Conservation (phyloP, 2,113 vertebrate species). For the Notothenia coriiceps region DNA sequence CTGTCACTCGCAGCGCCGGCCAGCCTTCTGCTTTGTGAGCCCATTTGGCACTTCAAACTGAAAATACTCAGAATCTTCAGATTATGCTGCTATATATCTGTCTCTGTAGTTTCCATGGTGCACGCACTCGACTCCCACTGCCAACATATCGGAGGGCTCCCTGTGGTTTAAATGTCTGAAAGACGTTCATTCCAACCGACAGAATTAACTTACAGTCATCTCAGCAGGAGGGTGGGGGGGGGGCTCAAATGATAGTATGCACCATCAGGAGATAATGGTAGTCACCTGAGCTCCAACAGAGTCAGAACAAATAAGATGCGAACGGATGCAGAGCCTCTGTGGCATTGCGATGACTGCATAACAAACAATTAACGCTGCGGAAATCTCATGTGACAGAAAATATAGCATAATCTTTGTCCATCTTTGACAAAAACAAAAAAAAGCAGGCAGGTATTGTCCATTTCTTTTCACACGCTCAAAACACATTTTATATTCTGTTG, state of each 20-base stretch:
- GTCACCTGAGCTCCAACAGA: slow-evolving; percentile 65
- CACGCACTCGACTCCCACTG: slow-evolving; percentile 47
- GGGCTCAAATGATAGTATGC: slow-evolving; percentile 63
- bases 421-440: slow-evolving; percentile 17
- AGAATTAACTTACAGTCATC: slow-evolving; percentile 77
- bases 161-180: slow-evolving; percentile 77
- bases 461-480: slow-evolving; percentile 27
- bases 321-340: slow-evolving; percentile 45
- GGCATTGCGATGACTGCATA: slow-evolving; percentile 46
- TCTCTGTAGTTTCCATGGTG: slow-evolving; percentile 43
- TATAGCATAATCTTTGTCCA: background rate
- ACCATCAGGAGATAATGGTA: slow-evolving; percentile 66
- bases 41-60: slow-evolving; percentile 65
- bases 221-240: slow-evolving; percentile 30
- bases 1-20: slow-evolving; percentile 75
- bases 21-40: slow-evolving; percentile 63
- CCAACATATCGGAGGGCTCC: slow-evolving; percentile 58
- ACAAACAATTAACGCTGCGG: slow-evolving; percentile 16
- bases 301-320: slow-evolving; percentile 52
- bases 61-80: slow-evolving; percentile 70
- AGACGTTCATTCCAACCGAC: slow-evolving; percentile 72
- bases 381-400: slow-evolving; percentile 25
- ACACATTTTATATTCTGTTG: slow-evolving; percentile 25
- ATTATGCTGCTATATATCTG: slow-evolving; percentile 59
- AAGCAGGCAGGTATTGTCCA: background rate